Evolutionary conservation across 2,888 invertebrate species (phyloP).

Genomic region (Peribatodes rhomboidaria): DNA sequence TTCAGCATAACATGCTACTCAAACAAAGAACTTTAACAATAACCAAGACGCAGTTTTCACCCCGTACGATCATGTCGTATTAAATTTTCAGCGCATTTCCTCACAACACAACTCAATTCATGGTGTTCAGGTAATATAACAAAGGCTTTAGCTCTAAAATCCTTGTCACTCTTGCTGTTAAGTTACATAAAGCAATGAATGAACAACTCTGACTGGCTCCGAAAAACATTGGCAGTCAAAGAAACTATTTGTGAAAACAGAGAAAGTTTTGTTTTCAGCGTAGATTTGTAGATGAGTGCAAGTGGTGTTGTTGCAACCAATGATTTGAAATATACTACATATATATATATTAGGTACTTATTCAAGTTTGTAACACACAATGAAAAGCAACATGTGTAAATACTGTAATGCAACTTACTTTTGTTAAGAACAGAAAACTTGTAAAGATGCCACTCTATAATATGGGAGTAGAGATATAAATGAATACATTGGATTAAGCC

Average conservation of each 20-base stretch:
- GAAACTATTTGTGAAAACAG: conserved; percentile 27
- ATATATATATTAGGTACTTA: too few species aligned
- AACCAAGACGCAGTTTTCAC: conserved; percentile 33
- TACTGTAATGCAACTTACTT: too few species aligned
- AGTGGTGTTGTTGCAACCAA: conserved; percentile 23
- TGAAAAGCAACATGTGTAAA: background rate
- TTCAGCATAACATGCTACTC: background rate
- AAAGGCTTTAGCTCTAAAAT: conserved; percentile 3
- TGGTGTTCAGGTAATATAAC: conserved; percentile 9
- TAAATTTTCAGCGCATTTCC: conserved; percentile 1
- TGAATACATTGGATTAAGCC: too few species aligned
- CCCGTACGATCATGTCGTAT: conserved; percentile 18
- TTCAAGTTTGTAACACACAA: background rate
- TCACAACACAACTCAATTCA: conserved; percentile 1
- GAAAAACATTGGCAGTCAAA: conserved; percentile 66
- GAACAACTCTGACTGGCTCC: conserved; percentile 53
- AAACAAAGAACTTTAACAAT: conserved; percentile 15
- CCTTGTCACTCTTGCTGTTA: conserved; percentile 69
- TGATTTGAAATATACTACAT: conserved; percentile 2
- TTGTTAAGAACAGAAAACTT: too few species aligned
- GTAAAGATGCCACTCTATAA: too few species aligned
- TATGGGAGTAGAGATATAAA: too few species aligned
- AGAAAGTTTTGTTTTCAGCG: conserved; percentile 29
- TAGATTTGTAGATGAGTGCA: conserved; percentile 17
- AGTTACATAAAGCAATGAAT: conserved; percentile 73